Evolutionary conservation across 2,888 invertebrate species (phyloP), one percentile per base, ranked within the genome.

Genomic region (Drosophila borealis): DNA sequence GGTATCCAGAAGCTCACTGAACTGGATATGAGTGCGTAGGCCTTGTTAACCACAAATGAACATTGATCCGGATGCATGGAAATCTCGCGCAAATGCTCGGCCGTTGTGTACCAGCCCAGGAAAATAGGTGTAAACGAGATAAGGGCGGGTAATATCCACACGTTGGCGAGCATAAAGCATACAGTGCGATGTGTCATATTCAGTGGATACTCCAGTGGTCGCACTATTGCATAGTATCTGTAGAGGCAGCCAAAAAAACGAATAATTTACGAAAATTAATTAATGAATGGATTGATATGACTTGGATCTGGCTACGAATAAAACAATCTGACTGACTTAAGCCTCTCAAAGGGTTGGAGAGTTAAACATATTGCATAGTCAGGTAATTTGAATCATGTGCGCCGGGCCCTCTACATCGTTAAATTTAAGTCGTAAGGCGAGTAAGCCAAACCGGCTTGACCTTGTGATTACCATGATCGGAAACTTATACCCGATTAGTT

Each of bases 101-200:
- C 93, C 0, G 98, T 98, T 0, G 98, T 97, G 92, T 98, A 98
- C 96, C 98, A 97, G 33, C 97, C 98, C 93, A 98, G 96, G 92
- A 98, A 98, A 64, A 99, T 98, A 5, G 98, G 98, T 14, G 98
- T 94, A 91, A 98, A 98, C 2, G 98, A 98, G 62, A 99, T 96
- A 63, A 98, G 93, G 0, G 97, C 97, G 0, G 98, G 98, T 73
- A 97, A 95, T 86, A 97, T 95, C 98, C 98, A 99, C 1, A 98
- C 98, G 1, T 96, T 95, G 33, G 96, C 95, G 60, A 98, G 92
- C 97, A 97, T 97, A 45, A 97, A 94, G 1, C 95, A 95, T 0
- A 97, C 93, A 39, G 95, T 94, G 11, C 95, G 94, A 62, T 96
- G 96, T 0, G 98, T 98, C 97, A 98, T 98, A 77, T 97, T 97